phyloP scores from a whole-genome alignment of 2,888 invertebrate genomes.

The Uropetala carovei region DNA sequence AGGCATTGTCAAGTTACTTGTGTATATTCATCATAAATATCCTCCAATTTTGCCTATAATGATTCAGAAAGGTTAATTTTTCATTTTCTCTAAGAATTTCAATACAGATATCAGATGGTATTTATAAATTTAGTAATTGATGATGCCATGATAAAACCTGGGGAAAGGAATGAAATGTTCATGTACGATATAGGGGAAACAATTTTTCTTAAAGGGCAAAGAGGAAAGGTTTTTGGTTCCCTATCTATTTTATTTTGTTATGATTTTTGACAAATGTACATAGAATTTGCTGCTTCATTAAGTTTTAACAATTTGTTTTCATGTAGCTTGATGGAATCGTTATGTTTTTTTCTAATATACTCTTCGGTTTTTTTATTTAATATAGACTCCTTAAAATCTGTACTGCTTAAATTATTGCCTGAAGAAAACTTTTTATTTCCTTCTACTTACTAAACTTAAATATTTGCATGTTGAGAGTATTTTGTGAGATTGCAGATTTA shows the following conservation, averaged over 20 bases:
- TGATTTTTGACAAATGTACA: constrained; percentile 61
- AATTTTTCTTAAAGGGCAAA: constrained; percentile 47
- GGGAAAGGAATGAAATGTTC: constrained; percentile 60
- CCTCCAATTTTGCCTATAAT: constrained; percentile 31
- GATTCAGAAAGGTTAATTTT: constrained; percentile 25
- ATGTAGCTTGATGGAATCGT: constrained; percentile 63
- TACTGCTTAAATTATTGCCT: constrained; percentile 55
- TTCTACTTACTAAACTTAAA: constrained; percentile 35
- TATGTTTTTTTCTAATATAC: constrained; percentile 64
- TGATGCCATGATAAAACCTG: constrained; percentile 47
- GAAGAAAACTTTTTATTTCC: constrained; percentile 48
- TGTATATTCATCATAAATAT: constrained; percentile 51
- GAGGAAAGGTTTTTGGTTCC: constrained; percentile 55
- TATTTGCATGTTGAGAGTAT: constrained; percentile 29
- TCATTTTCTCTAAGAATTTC: constrained; percentile 50
- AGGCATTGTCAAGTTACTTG: constrained; percentile 41
- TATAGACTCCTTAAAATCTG: constrained; percentile 62
- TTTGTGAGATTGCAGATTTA: background rate
- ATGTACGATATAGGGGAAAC: constrained; percentile 54
- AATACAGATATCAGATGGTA: constrained; percentile 55
- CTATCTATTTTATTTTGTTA: constrained; percentile 63
- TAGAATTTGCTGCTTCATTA: constrained; percentile 64
- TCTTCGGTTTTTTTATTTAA: constrained; percentile 62
- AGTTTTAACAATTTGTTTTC: constrained; percentile 64
- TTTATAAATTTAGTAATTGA: constrained; percentile 34